Base-by-base conservation (phyloP, 1,140 invertebrate species). In the Pseudachorutes palmiensis region DNA sequence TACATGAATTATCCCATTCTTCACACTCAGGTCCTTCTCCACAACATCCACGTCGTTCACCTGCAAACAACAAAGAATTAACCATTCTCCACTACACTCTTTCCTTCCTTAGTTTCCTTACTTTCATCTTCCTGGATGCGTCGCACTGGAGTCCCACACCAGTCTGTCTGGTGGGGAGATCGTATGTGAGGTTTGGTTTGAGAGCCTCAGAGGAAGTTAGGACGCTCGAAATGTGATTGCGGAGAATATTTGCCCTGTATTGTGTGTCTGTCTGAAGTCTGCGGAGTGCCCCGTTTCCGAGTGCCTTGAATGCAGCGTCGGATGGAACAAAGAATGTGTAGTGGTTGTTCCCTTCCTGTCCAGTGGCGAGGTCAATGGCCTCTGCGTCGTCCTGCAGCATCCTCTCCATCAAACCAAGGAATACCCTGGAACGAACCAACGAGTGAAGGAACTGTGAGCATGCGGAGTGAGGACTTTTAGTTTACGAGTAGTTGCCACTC, bases 1-100 rank as follows among this genome's bases (percentile, higher is more conserved):
- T 24, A 84, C 76, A 67, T 85, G 84, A 49, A 85, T 82, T 19
- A 84, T 78, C 19, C 84, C 84, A 72, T 85, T 84, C 14, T 79
- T 78, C 14, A 79, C 83, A 26, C 81, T 76, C 62, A 85, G 80
- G 71, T 85, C 82, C n/a, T 78, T 71, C 36, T 76, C 75, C 2
- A 79, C 68, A 2, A 83, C 76, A 19, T 64, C 73, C 0, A 79
- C 81, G 31, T 76, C 76, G 41, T 79, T 79, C 0, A 80, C 78
- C 78, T 79, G 68, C 51, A 67, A 63, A 22, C 41, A 33, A 48
- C 24, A n/a, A 28, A 45, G 45, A 22, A 22, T 31, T 61, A n/a
- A 29, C 49, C 19, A 30, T n/a, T 12, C 0, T 24, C 9, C 51
- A 29, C 9, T 1, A 14, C 55, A 45, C 5, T 67, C 58, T 28